phyloP scores from a whole-genome alignment of 2,888 invertebrate genomes.

The Lydus trimaculatus region DNA sequence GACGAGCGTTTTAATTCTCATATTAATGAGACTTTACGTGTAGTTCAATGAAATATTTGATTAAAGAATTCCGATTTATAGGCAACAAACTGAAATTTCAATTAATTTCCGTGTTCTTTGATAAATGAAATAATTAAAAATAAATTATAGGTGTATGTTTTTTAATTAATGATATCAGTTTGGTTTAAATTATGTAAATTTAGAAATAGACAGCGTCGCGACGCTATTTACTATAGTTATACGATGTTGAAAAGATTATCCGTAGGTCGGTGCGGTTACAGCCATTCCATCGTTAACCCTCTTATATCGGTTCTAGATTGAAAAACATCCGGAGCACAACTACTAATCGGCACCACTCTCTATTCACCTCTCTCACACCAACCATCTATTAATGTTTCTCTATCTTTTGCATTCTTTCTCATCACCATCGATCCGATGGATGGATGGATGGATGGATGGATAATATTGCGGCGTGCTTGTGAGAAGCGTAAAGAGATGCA shows the following conservation, averaged over 20 bases:
- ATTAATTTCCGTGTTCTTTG: no score
- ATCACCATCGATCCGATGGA: slow-evolving; percentile 19
- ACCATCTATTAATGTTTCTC: neutral
- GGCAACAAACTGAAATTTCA: no score
- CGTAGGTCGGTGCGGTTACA: slow-evolving; percentile 13
- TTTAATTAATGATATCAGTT: neutral
- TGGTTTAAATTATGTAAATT: neutral
- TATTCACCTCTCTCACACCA: neutral
- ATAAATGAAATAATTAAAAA: no score
- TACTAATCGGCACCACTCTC: slow-evolving; percentile 43
- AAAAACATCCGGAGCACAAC: slow-evolving; percentile 44
- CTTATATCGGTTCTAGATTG: slow-evolving; percentile 42
- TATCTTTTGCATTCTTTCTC: neutral
- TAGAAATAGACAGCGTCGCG: neutral
- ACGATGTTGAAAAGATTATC: slow-evolving; percentile 10
- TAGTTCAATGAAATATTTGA: neutral
- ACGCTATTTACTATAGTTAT: neutral
- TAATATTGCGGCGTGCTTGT: slow-evolving; percentile 43
- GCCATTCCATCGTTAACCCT: slow-evolving; percentile 23
- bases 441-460: slow-evolving; percentile 9
- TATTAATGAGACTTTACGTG: slow-evolving; percentile 10
- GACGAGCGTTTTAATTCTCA: slow-evolving; percentile 18
- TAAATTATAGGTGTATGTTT: no score
- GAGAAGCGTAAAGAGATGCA: slow-evolving; percentile 51
- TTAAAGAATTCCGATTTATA: neutral